phyloP scores from a whole-genome alignment of 2,113 vertebrate genomes.

The Hepsetus odoe region DNA sequence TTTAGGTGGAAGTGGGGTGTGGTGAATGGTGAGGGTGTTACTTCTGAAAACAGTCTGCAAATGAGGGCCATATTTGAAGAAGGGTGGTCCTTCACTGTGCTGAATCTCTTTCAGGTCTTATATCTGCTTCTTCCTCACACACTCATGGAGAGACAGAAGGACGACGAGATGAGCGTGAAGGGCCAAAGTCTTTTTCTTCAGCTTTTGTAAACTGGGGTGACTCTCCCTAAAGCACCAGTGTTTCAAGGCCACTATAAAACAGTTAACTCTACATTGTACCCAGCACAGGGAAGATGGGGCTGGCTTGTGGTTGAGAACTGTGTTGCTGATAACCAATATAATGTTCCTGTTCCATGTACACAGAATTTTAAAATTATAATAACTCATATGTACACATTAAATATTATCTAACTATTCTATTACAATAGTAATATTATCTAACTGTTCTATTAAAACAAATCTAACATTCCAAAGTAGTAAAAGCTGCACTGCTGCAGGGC shows the following conservation, averaged over 20 bases:
- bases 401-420: no score
- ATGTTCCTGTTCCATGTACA: no score
- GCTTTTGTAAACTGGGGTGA: not conserved
- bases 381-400: no score
- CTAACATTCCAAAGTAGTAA: no score
- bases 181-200: not conserved
- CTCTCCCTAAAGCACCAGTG: not conserved
- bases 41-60: conserved; percentile 49
- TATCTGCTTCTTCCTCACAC: not conserved
- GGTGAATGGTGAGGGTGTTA: conserved; percentile 60
- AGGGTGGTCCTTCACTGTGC: not conserved
- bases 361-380: no score
- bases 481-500: no score
- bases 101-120: not conserved
- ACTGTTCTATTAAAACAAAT: no score
- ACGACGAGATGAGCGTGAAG: not conserved
- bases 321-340: no score
- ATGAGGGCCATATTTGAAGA: conserved; percentile 25
- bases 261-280: not conserved
- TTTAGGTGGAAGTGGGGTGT: conserved; percentile 60
- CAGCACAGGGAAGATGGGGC: no score
- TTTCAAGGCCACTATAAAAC: not conserved
- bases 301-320: not conserved
- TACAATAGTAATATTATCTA: no score
- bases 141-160: not conserved